Evolutionary conservation across 2,113 vertebrate genomes (phyloP), one percentile per base, ranked within the genome.

Genomic region (Sylvilagus bachmani): DNA sequence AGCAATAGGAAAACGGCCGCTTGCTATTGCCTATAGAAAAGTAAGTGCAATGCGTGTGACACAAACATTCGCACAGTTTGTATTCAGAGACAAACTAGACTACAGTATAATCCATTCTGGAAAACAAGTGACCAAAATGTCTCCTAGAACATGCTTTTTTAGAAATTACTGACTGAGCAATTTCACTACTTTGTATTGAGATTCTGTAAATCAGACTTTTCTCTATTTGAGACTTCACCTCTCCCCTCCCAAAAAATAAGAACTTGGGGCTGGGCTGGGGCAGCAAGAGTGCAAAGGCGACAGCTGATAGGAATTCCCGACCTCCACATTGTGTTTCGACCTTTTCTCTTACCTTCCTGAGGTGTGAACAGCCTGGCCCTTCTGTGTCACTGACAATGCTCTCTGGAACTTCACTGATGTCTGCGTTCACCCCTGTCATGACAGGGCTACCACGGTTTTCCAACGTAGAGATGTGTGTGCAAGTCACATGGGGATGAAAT

Each of bases 281-380:
- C 24, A 67, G 10, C 36, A 61, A 58, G 67, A 14, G 2, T 53
- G 58, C 33, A 9, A 33, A 78, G 22, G 31, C 44, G 21, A 58
- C 7, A 16, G 73, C 21, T 24, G 71, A 49, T 24, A 49, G 38
- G n/a, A 36, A 75, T 27, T 70, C 70, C 10, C 66, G 55, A 38
- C 88, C 64, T 13, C 44, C 67, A 38, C 1, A 0, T 12, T 6
- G 1, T 5, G 19, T 49, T 29, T 21, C 85, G 31, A 17, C 0
- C 4, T 4, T 19, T 33, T 58, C 96, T 53, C 93, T 97, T 94
- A 98, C 98, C 98, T 98, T 96, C 84, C 75, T 85, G 5, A 16
- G 44, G 0, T 10, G 27, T 21, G 81, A 38, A n/a, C n/a, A 49
- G 3, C 10, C 5, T 1, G 83, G 91, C 19, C 3, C 38, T n/a